Conservation (phyloP, 2,113 vertebrate genomes). For the Nannospalax galili region DNA sequence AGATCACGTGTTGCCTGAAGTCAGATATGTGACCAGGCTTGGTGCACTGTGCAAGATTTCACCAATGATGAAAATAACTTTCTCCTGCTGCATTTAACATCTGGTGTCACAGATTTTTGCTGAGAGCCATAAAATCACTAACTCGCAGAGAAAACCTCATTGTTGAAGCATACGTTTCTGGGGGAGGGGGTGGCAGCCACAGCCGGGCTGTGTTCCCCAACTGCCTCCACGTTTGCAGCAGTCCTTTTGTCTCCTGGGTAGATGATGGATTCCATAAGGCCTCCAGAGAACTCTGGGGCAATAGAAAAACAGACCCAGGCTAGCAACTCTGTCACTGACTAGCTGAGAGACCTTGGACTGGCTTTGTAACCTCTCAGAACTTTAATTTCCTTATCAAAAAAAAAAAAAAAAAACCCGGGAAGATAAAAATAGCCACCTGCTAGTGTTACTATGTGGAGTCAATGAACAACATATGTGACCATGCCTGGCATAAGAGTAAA, state of each 20-base stretch:
- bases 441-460: constrained; percentile 34
- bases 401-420: no score
- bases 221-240: neutral
- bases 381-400: constrained; percentile 16
- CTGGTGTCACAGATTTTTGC: constrained; percentile 84
- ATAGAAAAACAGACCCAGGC: neutral
- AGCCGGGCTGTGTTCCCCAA: constrained; percentile 31
- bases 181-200: constrained; percentile 46
- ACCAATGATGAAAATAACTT: constrained; percentile 80
- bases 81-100: constrained; percentile 82
- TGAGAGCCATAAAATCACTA: constrained; percentile 83
- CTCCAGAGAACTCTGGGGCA: neutral
- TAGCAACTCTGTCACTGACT: constrained; percentile 37
- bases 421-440: constrained; percentile 63
- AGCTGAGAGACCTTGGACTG: neutral
- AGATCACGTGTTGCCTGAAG: constrained; percentile 76
- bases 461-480: constrained; percentile 40
- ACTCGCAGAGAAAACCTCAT: constrained; percentile 79
- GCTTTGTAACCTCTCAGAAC: constrained; percentile 48
- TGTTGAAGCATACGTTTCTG: constrained; percentile 75
- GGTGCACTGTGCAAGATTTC: constrained; percentile 71
- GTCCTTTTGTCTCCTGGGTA: constrained; percentile 51
- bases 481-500: constrained; percentile 52
- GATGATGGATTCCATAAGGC: constrained; percentile 17
- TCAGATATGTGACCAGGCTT: constrained; percentile 78